Evolutionary conservation across 2,888 invertebrate genomes (phyloP).

Genomic region (Archips crataeganus): DNA sequence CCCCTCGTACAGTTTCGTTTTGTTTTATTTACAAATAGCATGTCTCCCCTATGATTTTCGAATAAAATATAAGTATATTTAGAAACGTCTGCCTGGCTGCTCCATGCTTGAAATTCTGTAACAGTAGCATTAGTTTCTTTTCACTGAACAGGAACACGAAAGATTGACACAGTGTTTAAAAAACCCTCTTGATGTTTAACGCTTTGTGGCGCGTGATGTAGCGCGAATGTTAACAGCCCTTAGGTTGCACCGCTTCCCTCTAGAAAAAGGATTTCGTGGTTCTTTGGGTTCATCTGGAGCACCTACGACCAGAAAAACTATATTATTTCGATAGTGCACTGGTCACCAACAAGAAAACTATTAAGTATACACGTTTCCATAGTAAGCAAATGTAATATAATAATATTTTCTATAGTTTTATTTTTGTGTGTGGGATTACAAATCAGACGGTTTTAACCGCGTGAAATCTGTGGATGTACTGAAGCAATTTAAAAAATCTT

Average conservation of each 20-base stretch:
- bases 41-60: background rate
- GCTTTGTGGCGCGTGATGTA: conserved; percentile 55
- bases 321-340: background rate
- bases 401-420: no score
- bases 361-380: no score
- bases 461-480: no score
- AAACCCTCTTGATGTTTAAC: conserved; percentile 46
- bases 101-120: conserved; percentile 42
- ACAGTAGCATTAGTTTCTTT: conserved; percentile 53
- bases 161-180: conserved; percentile 58
- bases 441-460: no score
- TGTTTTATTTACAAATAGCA: background rate
- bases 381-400: no score
- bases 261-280: conserved; percentile 28
- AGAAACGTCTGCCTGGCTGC: conserved; percentile 13
- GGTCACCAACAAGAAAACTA: no score
- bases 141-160: conserved; percentile 51
- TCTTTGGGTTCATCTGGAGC: background rate
- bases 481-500: no score
- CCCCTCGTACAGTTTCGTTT: background rate
- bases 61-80: conserved; percentile 14
- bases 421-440: no score
- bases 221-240: conserved; percentile 50
- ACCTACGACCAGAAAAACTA: background rate
- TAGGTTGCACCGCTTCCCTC: conserved; percentile 38